Evolutionary conservation across 2,113 vertebrate species (phyloP), one percentile per base, ranked within the genome.

Genomic region (Lepus europaeus): DNA sequence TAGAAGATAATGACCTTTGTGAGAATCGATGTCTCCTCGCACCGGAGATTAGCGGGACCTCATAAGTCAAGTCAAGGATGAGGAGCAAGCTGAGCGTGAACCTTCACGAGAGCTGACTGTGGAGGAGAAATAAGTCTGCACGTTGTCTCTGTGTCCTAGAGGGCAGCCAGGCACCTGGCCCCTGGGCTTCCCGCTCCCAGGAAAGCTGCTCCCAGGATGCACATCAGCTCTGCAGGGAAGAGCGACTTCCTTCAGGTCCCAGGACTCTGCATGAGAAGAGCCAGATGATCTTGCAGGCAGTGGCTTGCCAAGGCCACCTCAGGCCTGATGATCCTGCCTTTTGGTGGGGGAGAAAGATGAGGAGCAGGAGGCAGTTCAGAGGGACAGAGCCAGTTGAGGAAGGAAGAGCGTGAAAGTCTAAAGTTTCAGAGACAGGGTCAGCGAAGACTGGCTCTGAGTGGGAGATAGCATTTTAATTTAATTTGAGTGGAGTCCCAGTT

Each of bases 61-160:
- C 93, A 69, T 96, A 96, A 96, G 87, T 96, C 94, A 97, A 93
- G 95, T 91, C 95, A 92, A 85, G 91, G 82, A 70, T 78, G 84
- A 96, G 91, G 69, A 94, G 39, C 91, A 95, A 97, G 95, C 93
- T 79, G 79, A 96, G 96, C 68, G 25, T 97, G 94, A 97, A 87
- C 95, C 89, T 94, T 95, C 93, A 92, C 91, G 96, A 91, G 93
- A 78, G 68, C 31, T 5, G 45, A 81, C 49, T 5, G 56, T 25
- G 10, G 31, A 19, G 25, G 68, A 73, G 33, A 73, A 10, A 27
- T 27, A 27, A 36, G 29, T 39, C 88, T 87, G 82, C 59, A 20
- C 66, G 29, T 81, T 76, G 78, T 56, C 51, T 61, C 33, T 64
- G 36, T 16, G 49, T 49, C 79, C 22, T 68, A 17, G 33, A 56